Evolutionary conservation across 2,888 invertebrate genomes (phyloP), one percentile per base, ranked within the genome.

Genomic region (Lottia gigantea): DNA sequence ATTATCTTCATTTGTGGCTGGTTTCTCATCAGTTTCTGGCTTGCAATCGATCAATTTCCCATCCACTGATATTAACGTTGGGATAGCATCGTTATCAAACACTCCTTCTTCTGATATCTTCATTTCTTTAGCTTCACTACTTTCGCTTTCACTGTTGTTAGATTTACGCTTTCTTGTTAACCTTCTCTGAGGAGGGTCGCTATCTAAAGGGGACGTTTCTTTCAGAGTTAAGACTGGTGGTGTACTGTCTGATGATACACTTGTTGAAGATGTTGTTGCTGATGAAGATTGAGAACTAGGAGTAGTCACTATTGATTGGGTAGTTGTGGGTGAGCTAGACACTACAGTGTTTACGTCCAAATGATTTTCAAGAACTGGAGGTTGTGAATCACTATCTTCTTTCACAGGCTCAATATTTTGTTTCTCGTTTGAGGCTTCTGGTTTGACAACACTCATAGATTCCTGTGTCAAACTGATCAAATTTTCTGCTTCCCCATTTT

Each of bases 101-200:
- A 55, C n/a, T 3, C 19, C 55, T 14, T 64, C 64, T n/a, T 16
- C 40, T n/a, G 23, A 14, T 46, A 65, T 23, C 16, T n/a, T 46
- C 15, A 46, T n/a, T 46, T 46, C 46, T 16, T 45, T 46, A 45
- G 65, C n/a, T 40, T 65, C 65, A 19, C 45, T 47, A 46, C 47
- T 45, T n/a, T 74, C 74, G 23, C 71, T 71, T 62, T 74, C 74
- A 67, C 74, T 74, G n/a, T 73, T 64, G 25, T 66, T 71, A 12
- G 74, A 74, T 26, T 71, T 74, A 26, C 74, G 67, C 69, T 74
- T 74, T 46, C 74, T 66, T 1, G 70, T 71, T 16, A 74, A 64
- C 7, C 69, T 61, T 23, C 71, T 68, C 23, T 67, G 66, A 15
- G 23, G 68, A 14, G 64, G n/a, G 23, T 46, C 45, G 47, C 45